Conservation (phyloP, 2,888 invertebrate genomes). For the Pyrochroa serraticornis region DNA sequence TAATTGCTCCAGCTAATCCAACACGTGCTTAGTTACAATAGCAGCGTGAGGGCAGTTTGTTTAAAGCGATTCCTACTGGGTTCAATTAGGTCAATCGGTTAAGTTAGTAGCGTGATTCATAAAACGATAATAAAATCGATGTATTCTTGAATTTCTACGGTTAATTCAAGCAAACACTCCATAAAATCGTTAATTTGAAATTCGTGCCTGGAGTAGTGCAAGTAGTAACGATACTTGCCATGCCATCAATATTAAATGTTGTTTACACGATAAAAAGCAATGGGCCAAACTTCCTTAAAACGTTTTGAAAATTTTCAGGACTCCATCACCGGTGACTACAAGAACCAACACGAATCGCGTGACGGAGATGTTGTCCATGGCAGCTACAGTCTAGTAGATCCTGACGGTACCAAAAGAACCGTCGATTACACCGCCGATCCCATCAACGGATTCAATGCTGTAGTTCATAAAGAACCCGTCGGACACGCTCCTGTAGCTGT, state of each 20-base stretch:
- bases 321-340: slow-evolving; percentile 43
- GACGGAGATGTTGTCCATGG: slow-evolving; percentile 47
- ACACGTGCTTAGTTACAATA: too few species aligned
- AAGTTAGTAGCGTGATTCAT: too few species aligned
- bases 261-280: neutral
- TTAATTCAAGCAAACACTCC: too few species aligned
- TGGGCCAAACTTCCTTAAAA: slow-evolving; percentile 3
- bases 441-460: slow-evolving; percentile 46
- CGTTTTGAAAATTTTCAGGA: too few species aligned
- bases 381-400: slow-evolving; percentile 45
- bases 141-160: too few species aligned
- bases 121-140: neutral
- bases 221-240: too few species aligned
- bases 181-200: too few species aligned
- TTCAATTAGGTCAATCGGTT: too few species aligned
- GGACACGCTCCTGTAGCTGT: slow-evolving; percentile 29
- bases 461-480: slow-evolving; percentile 37
- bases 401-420: slow-evolving; percentile 44
- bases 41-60: too few species aligned
- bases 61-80: too few species aligned
- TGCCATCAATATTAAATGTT: too few species aligned
- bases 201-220: neutral
- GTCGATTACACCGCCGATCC: slow-evolving; percentile 47
- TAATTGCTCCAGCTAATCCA: too few species aligned
- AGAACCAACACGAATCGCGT: slow-evolving; percentile 43